These are phyloP conservation scores for Chymomyza fuscimana DNA, from an alignment of 2,888 invertebrate species.

Conservation along the genomic window DNA sequence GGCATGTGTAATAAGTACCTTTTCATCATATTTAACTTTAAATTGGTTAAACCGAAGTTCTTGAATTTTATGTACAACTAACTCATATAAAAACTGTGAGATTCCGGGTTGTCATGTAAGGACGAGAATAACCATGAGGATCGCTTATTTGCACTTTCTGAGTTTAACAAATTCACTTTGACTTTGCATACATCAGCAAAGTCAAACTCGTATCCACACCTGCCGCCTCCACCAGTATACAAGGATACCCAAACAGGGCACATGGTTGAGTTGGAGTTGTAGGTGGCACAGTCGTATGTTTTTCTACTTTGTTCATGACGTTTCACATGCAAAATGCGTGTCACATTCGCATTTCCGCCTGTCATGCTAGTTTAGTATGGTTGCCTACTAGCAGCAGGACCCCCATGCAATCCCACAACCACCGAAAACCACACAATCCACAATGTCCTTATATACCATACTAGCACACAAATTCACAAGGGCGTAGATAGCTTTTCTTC, in stretches of 20 bases:
- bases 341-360: slow-evolving; percentile 73
- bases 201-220: not conserved
- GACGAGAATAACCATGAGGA: not conserved
- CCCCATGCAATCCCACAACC: not conserved
- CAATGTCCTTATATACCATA: slow-evolving; percentile 22
- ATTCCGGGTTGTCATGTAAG: not conserved
- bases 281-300: slow-evolving; percentile 20
- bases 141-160: not conserved
- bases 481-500: too few species aligned
- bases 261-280: not conserved
- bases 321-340: slow-evolving; percentile 76
- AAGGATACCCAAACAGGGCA: slow-evolving; percentile 13
- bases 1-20: too few species aligned
- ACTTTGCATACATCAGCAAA: slow-evolving; percentile 34
- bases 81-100: not conserved
- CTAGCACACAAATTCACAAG: not conserved
- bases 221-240: not conserved
- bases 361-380: slow-evolving; percentile 70
- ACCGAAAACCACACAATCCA: slow-evolving; percentile 14
- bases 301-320: slow-evolving; percentile 65
- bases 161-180: slow-evolving; percentile 52
- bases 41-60: too few species aligned
- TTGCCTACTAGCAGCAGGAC: not conserved
- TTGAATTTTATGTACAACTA: too few species aligned
- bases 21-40: too few species aligned